Conservation (phyloP, 2,888 invertebrate species). For the Leptopilina myrica region DNA sequence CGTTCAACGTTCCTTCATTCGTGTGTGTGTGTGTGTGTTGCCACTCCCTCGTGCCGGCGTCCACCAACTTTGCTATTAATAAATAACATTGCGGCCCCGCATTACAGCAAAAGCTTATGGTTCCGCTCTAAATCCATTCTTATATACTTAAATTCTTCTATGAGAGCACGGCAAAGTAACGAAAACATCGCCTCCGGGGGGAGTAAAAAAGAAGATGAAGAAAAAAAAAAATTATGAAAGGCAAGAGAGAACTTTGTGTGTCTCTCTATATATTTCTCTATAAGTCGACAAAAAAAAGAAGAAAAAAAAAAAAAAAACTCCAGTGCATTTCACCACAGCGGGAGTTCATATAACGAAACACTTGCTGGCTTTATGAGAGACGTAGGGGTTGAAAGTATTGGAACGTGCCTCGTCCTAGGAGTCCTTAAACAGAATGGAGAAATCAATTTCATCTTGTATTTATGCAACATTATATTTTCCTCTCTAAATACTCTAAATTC, state of each 20-base stretch:
- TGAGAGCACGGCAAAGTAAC: conserved; percentile 8
- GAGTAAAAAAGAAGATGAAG: neutral
- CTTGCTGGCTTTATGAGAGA: neutral
- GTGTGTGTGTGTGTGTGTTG: conserved; percentile 62
- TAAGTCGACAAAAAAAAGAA: too few species aligned
- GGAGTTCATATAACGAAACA: conserved; percentile 23
- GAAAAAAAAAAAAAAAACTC: neutral
- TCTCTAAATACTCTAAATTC: too few species aligned
- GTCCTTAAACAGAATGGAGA: neutral
- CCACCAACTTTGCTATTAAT: conserved; percentile 71
- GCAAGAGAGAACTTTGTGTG: neutral
- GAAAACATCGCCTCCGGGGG: conserved; percentile 7
- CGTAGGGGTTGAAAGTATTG: conserved; percentile 5
- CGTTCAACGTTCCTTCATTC: conserved; percentile 61
- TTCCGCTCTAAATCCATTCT: conserved; percentile 49
- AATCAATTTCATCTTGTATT: neutral
- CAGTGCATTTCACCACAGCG: conserved; percentile 26
- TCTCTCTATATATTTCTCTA: conserved; percentile 1
- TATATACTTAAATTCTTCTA: conserved; percentile 27
- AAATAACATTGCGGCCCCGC: conserved; percentile 68
- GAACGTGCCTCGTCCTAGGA: conserved; percentile 11
- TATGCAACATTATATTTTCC: neutral
- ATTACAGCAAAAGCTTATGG: conserved; percentile 63
- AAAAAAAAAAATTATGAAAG: conserved; percentile 1
- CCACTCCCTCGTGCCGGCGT: conserved; percentile 66